These are phyloP conservation scores for Gopherus flavomarginatus DNA, from an alignment of 2,113 vertebrate species.

Conservation along the genomic window DNA sequence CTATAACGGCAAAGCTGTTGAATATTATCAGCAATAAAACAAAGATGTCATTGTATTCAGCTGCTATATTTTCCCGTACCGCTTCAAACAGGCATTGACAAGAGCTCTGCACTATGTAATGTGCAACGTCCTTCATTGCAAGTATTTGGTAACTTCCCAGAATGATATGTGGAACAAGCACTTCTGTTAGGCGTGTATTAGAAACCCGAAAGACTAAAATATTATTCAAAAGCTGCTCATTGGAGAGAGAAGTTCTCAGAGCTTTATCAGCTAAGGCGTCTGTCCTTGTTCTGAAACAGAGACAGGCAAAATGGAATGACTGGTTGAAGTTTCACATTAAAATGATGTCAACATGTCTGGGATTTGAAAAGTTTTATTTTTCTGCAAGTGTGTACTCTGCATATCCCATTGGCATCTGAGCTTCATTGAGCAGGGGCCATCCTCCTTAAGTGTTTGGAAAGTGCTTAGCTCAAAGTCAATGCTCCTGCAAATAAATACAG, in stretches of 20 bases:
- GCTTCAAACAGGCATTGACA: constrained; percentile 69
- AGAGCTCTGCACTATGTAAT: constrained; percentile 67
- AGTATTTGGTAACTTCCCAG: constrained; percentile 65
- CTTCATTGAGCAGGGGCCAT: neutral
- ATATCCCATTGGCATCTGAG: neutral
- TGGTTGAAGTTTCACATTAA: constrained; percentile 25
- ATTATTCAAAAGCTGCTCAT: neutral
- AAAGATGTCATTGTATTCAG: constrained; percentile 73
- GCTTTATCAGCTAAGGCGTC: neutral
- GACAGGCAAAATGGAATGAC: neutral
- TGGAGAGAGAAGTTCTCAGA: neutral
- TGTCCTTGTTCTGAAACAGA: neutral
- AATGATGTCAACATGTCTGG: neutral
- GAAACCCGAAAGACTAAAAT: neutral
- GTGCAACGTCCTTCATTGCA: constrained; percentile 55
- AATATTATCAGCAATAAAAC: constrained; percentile 72
- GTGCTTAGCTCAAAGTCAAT: neutral
- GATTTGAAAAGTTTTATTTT: neutral
- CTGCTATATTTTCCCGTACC: constrained; percentile 52
- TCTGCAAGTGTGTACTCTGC: neutral
- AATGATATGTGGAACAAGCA: constrained; percentile 25
- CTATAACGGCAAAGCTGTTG: constrained; percentile 72
- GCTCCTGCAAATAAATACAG: neutral
- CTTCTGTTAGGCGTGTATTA: constrained; percentile 1
- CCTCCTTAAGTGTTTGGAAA: neutral